Evolutionary conservation across 2,888 invertebrate genomes (phyloP).

Genomic region (Rhyacophila evoluta): DNA sequence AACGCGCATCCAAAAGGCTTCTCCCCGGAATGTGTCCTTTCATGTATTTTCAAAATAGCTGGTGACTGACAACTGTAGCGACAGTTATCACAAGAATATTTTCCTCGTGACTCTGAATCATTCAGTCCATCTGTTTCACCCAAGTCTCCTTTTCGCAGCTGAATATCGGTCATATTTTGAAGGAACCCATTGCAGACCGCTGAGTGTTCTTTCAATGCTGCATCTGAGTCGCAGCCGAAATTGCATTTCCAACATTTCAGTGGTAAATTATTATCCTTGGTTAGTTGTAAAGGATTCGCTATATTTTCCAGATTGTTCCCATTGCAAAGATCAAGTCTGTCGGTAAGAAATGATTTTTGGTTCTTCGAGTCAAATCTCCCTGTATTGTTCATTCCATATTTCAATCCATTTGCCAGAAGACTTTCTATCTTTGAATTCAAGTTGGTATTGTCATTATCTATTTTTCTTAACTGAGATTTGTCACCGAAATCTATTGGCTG

Average conservation of each 20-base stretch:
- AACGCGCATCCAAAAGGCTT: constrained; percentile 67
- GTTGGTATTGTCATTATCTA: not conserved
- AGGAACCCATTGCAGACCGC: constrained; percentile 7
- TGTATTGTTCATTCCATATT: not conserved
- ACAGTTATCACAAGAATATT: constrained; percentile 65
- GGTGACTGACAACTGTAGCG: constrained; percentile 68
- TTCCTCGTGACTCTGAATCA: constrained; percentile 57
- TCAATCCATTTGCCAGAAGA: not conserved
- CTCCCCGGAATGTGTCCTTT: constrained; percentile 67
- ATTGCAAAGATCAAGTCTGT: not conserved
- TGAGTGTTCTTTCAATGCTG: not conserved
- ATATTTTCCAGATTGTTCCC: not conserved
- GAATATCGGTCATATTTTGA: not conserved
- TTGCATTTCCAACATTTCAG: constrained; percentile 32
- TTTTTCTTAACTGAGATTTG: not conserved
- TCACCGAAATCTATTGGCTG: not conserved
- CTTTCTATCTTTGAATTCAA: constrained; percentile 10
- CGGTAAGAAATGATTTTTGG: not conserved
- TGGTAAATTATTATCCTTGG: constrained; percentile 1
- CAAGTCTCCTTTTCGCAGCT: not conserved
- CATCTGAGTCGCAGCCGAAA: not conserved
- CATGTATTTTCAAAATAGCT: constrained; percentile 68
- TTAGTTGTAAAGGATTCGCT: constrained; percentile 4
- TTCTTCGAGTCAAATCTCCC: not conserved
- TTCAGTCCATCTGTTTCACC: not conserved